Percentiles rank a stretch among this genome's conserved stretches.
Conservation (phyloP, 2,113 vertebrate genomes). For the Centropus bengalensis region DNA sequence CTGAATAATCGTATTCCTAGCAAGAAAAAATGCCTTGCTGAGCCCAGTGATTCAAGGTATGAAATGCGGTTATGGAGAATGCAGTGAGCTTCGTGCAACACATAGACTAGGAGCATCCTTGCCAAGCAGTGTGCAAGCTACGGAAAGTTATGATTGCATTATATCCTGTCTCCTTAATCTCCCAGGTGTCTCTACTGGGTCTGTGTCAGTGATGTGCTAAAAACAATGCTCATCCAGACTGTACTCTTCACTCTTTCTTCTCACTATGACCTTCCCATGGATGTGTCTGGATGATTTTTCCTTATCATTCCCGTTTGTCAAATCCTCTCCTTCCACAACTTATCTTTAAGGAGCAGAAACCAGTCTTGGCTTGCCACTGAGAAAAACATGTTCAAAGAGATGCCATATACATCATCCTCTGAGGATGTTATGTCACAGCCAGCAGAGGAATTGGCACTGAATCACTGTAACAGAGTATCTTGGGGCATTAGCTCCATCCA, state of each 20-base stretch:
- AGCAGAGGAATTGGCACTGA: neutral
- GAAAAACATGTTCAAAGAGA: neutral
- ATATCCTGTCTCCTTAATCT: neutral
- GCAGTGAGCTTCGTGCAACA: neutral
- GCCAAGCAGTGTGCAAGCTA: neutral
- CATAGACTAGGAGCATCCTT: rapidly evolving
- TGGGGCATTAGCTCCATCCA: neutral
- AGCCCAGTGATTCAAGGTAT: neutral
- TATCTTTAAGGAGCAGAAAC: conserved; percentile 14
- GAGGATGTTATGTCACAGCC: neutral
- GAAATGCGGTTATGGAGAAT: neutral
- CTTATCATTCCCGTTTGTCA: neutral
- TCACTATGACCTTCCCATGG: neutral
- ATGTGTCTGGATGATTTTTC: neutral
- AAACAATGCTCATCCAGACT: neutral
- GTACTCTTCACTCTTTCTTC: neutral
- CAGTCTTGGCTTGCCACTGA: neutral
- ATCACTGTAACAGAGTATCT: neutral
- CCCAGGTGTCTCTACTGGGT: rapidly evolving
- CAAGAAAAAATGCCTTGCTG: neutral
- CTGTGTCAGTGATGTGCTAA: neutral
- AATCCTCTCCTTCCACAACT: neutral
- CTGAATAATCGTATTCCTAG: neutral
- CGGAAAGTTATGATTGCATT: neutral
- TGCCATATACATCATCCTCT: neutral